These are phyloP conservation scores for Ditylenchus weischeri DNA, from an alignment of 2,888 invertebrate species.

Conservation along the genomic window DNA sequence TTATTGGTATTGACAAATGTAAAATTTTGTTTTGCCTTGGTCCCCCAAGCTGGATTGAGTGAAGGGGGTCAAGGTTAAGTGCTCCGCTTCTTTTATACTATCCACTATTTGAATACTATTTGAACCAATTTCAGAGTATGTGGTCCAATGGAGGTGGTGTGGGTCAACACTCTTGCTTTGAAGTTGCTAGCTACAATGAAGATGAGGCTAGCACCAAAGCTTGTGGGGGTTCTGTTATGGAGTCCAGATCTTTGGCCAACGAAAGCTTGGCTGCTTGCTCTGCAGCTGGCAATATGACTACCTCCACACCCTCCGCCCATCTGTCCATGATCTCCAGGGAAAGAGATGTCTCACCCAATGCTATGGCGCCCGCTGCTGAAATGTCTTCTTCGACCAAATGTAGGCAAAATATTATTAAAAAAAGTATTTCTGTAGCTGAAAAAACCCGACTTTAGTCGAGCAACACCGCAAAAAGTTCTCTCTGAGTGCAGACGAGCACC, in stretches of 20 bases:
- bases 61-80: too few species aligned
- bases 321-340: conserved; percentile 11
- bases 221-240: conserved; percentile 16
- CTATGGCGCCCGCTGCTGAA: background rate
- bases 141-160: conserved; percentile 15
- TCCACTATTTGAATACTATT: too few species aligned
- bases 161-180: background rate
- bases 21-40: too few species aligned
- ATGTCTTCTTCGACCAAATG: conserved; percentile 2
- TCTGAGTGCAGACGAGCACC: conserved; percentile 2
- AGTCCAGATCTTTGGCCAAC: conserved; percentile 15
- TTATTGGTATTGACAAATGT: too few species aligned
- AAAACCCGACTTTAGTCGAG: too few species aligned
- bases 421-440: too few species aligned
- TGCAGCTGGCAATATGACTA: conserved; percentile 3
- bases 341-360: conserved; percentile 6
- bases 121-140: conserved; percentile 1
- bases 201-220: conserved; percentile 15
- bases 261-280: conserved; percentile 9
- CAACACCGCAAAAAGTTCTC: background rate
- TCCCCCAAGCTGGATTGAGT: too few species aligned
- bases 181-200: conserved; percentile 12
- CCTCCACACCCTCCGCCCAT: conserved; percentile 11
- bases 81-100: too few species aligned
- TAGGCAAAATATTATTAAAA: too few species aligned